phyloP scores from a whole-genome alignment of 1,140 invertebrate genomes.

The Lasioglossum albipes region DNA sequence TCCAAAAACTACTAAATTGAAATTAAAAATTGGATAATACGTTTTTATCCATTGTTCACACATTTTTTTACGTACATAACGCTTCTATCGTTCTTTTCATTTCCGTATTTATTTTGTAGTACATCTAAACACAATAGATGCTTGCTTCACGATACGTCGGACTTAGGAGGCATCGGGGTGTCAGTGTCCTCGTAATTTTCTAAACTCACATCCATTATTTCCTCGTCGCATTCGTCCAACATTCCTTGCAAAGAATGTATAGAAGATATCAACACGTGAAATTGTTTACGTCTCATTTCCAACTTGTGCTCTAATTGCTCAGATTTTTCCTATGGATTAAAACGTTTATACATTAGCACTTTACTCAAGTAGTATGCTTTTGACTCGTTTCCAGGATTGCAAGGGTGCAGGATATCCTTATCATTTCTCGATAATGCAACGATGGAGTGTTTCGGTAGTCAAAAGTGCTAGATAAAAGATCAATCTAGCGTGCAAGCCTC shows the following conservation, averaged over 20 bases:
- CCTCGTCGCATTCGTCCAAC: conserved; percentile 84
- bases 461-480: no score
- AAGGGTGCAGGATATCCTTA: no score
- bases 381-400: no score
- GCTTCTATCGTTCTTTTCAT: neutral
- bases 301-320: conserved; percentile 88
- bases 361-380: neutral
- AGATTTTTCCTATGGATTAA: conserved; percentile 83
- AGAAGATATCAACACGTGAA: conserved; percentile 91
- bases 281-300: conserved; percentile 91
- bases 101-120: neutral
- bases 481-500: no score
- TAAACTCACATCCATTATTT: conserved; percentile 82
- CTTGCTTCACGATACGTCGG: conserved; percentile 26
- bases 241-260: conserved; percentile 89
- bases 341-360: neutral
- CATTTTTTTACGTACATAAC: neutral
- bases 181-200: conserved; percentile 79
- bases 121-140: conserved; percentile 1
- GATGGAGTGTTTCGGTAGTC: no score
- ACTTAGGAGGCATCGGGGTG: conserved; percentile 62
- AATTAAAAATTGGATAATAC: conserved; percentile 81
- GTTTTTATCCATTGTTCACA: neutral
- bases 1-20: conserved; percentile 92
- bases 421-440: no score